Evolutionary conservation across 2,888 invertebrate species (phyloP), one percentile per base, ranked within the genome.

Genomic region (Julus scanicus): DNA sequence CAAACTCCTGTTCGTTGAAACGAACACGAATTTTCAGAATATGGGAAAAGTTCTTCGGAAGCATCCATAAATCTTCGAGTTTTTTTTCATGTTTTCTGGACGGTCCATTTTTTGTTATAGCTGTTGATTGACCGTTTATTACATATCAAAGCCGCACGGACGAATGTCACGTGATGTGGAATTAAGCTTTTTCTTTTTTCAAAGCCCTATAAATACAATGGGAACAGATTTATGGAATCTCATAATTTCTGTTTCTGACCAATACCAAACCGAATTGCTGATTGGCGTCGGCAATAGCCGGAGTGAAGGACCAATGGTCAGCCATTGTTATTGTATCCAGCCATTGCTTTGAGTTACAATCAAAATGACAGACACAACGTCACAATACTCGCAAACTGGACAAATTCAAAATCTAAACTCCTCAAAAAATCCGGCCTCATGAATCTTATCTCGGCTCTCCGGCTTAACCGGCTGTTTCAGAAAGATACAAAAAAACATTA

Each of bases 81-180:
- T 57, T 57, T 57, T 57, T 57, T 57, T 57, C 57, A 57, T 57
- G 57, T 57, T 57, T 57, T 57, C 57, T 57, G 57, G 17, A 57
- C 57, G 57, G 57, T 57, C 57, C 57, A 17, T 17, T 57, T 29
- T 57, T 57, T 57, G 17, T 57, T 57, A 17, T 15, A 57, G 57
- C 57, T 17, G 57, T 57, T 57, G 57, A 57, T 57, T 57, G 57
- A 57, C 57, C 57, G 57, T 57, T 57, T 57, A 57, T 57, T 57
- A 57, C 57, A 17, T 57, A 57, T 17, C 17, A 57, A 5, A 15
- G 57, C 57, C 11, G 57, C 57, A 5, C 57, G 57, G 57, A 57
- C 57, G 17, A 17, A 57, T 57, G 57, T 5, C 15, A 57, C 57
- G 15, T 17, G 57, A 17, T 17, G 57, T 17, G 57, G 57, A 57